phyloP scores from a whole-genome alignment of 2,113 vertebrate genomes.

The Electrona antarctica region DNA sequence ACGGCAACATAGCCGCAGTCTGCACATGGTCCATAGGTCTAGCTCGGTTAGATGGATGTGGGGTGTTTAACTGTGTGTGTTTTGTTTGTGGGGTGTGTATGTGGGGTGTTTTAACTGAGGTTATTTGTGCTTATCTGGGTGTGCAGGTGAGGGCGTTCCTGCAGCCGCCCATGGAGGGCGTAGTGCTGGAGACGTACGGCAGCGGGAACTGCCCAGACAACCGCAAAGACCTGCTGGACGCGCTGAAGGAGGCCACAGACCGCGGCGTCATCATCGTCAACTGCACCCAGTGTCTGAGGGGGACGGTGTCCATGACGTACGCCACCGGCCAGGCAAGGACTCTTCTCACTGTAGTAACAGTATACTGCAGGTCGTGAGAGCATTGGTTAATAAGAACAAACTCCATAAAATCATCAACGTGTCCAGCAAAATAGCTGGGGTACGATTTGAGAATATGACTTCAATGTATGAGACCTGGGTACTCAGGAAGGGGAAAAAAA shows the following conservation, averaged over 20 bases:
- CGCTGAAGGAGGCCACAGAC: conserved; percentile 81
- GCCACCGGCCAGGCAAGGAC: conserved; percentile 84
- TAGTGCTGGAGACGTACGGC: conserved; percentile 95
- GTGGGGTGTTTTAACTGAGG: too few relatives aligned
- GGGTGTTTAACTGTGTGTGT: conserved; percentile 19
- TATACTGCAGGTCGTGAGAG: too few relatives aligned
- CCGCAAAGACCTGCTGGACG: conserved; percentile 83
- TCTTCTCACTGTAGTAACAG: too few relatives aligned
- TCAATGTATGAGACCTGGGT: too few relatives aligned
- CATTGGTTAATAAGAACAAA: too few relatives aligned
- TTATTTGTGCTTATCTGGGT: conserved; percentile 6
- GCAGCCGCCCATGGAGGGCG: conserved; percentile 89
- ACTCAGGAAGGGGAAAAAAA: too few relatives aligned
- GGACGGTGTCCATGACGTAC: conserved; percentile 85
- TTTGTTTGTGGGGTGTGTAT: too few relatives aligned
- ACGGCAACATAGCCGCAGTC: too few relatives aligned
- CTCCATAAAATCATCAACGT: too few relatives aligned
- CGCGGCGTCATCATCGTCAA: conserved; percentile 88
- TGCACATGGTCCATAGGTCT: too few relatives aligned
- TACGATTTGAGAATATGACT: too few relatives aligned
- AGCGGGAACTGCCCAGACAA: conserved; percentile 92
- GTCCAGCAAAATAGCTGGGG: too few relatives aligned
- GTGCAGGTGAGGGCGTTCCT: conserved; percentile 89
- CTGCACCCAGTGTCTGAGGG: conserved; percentile 92
- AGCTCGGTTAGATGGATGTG: conserved; percentile 23